phyloP scores from a whole-genome alignment of 2,113 vertebrate species.

The Rhinoptilus africanus region DNA sequence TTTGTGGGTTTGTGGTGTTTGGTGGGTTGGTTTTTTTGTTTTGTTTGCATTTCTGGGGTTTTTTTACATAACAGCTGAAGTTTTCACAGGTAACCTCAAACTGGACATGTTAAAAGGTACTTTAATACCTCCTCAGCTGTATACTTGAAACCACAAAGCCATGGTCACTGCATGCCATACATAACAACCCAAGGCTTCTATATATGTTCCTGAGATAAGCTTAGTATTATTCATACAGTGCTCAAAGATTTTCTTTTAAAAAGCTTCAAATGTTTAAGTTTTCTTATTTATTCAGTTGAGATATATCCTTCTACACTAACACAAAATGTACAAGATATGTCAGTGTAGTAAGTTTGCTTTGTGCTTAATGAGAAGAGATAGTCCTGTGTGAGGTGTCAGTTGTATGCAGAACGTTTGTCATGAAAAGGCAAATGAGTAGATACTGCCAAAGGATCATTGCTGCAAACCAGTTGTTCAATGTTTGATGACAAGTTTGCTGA shows the following conservation, averaged over 20 bases:
- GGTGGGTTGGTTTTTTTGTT: neutral
- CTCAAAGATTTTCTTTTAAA: neutral
- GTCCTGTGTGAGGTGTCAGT: neutral
- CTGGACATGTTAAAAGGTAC: accelerated
- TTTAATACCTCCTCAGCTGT: neutral
- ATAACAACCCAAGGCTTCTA: neutral
- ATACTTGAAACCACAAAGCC: neutral
- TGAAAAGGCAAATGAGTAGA: neutral
- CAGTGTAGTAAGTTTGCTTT: neutral
- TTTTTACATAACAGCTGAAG: neutral
- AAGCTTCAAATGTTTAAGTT: neutral
- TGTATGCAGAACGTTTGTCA: neutral
- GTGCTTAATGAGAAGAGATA: neutral
- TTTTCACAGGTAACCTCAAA: neutral
- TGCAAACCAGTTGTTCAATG: neutral
- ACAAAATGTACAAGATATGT: neutral
- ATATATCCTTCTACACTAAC: neutral
- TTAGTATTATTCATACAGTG: neutral
- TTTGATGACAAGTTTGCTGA: neutral
- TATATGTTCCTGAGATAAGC: neutral
- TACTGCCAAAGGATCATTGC: neutral
- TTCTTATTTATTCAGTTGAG: neutral
- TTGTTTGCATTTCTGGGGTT: neutral
- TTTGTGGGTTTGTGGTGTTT: neutral
- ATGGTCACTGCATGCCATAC: neutral